Evolutionary conservation across 2,113 vertebrate species (phyloP), one percentile per base, ranked within the genome.

Genomic region (Pontoporia blainvillei): DNA sequence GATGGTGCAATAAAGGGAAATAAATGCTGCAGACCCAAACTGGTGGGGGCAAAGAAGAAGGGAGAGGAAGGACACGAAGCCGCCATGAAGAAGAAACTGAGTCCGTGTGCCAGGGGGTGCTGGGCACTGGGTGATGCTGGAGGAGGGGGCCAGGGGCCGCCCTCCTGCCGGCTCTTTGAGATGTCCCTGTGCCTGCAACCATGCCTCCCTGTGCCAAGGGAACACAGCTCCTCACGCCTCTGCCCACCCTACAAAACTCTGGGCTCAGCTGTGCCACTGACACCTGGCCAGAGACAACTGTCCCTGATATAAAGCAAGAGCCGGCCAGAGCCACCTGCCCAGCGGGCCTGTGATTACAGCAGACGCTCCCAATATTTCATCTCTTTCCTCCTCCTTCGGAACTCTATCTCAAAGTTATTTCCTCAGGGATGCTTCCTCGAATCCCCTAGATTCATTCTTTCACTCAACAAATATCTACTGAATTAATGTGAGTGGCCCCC

Each of bases 61-160:
- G 0, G 0, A 64, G 46, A 75, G 62, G 61, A 39, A 87, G 66
- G 27, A 18, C 10, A 0, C 0, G 0, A 27, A 36, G 72, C n/a
- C 5, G 5, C 72, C 39, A 5, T 1, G 1, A 15, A 67, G 34
- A 44, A 69, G 52, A 79, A 71, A 69, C 5, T 11, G 46, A 76
- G 75, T 44, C 79, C 1, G 12, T 27, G n/a, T 36, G 76, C 2
- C 0, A 17, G 17, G 29, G 18, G 1, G 25, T 62, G 29, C 86
- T 21, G 46, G 23, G 62, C 0, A 6, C 39, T 36, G 25, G 12
- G 1, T 2, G n/a, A 41, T 11, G 91, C 87, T 44, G 54, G 54
- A 66, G 36, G 64, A 1, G 18, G 18, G 12, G 3, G 8, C 1
- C 10, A 29, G 27, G n/a, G 10, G 8, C 18, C 49, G 1, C 34